Conservation (phyloP, 2,113 vertebrate genomes). For the Bubalus kerabau region DNA sequence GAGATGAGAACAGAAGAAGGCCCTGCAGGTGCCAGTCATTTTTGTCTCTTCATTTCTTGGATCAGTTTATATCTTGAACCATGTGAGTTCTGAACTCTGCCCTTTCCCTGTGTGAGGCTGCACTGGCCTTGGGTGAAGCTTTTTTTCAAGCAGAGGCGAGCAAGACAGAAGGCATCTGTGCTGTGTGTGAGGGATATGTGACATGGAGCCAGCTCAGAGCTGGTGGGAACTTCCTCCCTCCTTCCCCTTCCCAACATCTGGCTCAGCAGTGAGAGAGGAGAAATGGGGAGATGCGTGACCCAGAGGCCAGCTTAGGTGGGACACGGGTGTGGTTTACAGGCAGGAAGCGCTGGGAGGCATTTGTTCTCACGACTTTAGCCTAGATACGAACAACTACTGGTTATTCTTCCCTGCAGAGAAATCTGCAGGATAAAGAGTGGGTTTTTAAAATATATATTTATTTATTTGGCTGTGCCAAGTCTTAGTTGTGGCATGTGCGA, state of each 20-base stretch:
- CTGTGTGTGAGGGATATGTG: neutral
- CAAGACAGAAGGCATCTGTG: neutral
- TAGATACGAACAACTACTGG: neutral
- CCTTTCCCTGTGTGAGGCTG: neutral
- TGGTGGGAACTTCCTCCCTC: neutral
- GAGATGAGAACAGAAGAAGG: neutral
- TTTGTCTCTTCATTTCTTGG: neutral
- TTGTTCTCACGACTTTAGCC: neutral
- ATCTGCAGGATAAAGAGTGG: neutral
- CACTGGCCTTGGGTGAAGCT: neutral
- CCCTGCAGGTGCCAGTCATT: neutral
- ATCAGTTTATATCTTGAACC: neutral
- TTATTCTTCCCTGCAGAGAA: neutral
- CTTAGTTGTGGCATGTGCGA: neutral
- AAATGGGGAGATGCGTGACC: neutral
- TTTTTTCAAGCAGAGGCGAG: neutral
- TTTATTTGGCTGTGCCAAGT: neutral
- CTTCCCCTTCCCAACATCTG: neutral
- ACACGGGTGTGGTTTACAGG: neutral
- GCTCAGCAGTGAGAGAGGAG: neutral
- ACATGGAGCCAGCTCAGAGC: neutral
- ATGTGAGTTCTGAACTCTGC: neutral
- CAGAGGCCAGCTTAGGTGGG: neutral
- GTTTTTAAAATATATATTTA: neutral
- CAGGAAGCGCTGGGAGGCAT: neutral